Evolutionary conservation across 2,888 invertebrate genomes (phyloP).

Genomic region (Cepaea hortensis): DNA sequence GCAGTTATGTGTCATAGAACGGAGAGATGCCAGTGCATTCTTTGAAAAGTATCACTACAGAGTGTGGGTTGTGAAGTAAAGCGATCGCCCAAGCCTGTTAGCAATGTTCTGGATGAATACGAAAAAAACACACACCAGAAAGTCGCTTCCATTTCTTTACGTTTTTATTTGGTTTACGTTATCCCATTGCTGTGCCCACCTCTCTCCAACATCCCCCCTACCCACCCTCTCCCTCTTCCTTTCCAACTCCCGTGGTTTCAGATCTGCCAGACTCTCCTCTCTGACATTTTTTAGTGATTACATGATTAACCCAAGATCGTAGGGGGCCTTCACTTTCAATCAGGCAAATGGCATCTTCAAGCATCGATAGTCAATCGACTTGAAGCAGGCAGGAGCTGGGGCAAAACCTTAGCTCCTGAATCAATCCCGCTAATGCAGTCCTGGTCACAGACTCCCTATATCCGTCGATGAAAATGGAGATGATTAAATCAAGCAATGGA

Average conservation of each 20-base stretch:
- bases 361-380: conserved; percentile 41
- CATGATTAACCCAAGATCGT: conserved; percentile 34
- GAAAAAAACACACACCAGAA: neutral
- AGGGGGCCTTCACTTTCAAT: conserved; percentile 37
- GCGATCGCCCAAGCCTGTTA: too few species aligned
- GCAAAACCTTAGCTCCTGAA: conserved; percentile 15
- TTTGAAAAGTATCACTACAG: too few species aligned
- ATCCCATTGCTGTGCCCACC: neutral
- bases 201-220: neutral
- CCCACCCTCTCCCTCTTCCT: neutral
- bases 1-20: too few species aligned
- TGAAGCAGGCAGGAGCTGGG: conserved; percentile 40
- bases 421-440: conserved; percentile 46
- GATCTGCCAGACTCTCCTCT: neutral
- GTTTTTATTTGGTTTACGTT: neutral
- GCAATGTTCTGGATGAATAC: too few species aligned
- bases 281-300: conserved; percentile 25
- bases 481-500: conserved; percentile 23
- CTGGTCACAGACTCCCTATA: conserved; percentile 15
- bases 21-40: too few species aligned
- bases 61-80: too few species aligned
- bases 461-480: conserved; percentile 28
- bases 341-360: conserved; percentile 46
- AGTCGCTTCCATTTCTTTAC: neutral
- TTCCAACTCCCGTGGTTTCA: neutral